Base-by-base conservation (phyloP, 2,113 vertebrate species). In the Grus americana region DNA sequence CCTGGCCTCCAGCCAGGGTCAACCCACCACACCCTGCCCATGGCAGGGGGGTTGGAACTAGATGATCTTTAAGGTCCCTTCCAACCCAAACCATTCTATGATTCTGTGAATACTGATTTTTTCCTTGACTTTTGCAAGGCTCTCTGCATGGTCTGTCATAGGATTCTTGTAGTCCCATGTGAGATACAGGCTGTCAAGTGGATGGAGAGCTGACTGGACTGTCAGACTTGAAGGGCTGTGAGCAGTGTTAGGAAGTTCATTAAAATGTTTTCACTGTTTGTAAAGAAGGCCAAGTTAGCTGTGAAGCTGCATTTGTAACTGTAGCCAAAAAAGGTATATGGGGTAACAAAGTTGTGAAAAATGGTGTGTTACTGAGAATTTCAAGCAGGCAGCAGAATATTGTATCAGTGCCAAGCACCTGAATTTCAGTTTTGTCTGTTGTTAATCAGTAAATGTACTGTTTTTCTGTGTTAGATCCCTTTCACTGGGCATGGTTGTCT, bases 401-500 rank as follows among this genome's bases (percentile, higher is more conserved):
- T 12, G 2, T 2, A 23, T 29, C 12, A 32, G 14, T 47, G 21
- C 15, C 21, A 58, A 73, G 36, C 34, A 40, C 17, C n/a, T 12
- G 8, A 71, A 65, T 63, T 78, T 52, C 0, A 7, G 18, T 79
- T 79, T 50, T 67, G 11, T 29, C 52, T 38, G 18, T 74, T 72
- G 47, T 71, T 82, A 57, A 71, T 85, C 11, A 19, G 38, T 40
- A 62, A 62, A 15, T 66, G 10, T 26, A 7, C 34, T 91, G 9
- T 42, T 79, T 65, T 72, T 81, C 52, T 87, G 6, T 29, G 2
- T 84, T 96, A 99, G 99, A 99, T 98, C 99, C 99, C 4, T 99
- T 99, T 97, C 99, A 99, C 90, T 99, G 99, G 99, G 99, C 99
- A 15, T 99, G 99, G 99, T 98, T 99, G 86, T 98, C 99, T 91